A percentile compares a stretch with the other conserved stretches of the same genome.
These are phyloP conservation scores for Urosaurus nigricauda DNA, from an alignment of 2,797 vertebrate species.

Conservation along the genomic window DNA sequence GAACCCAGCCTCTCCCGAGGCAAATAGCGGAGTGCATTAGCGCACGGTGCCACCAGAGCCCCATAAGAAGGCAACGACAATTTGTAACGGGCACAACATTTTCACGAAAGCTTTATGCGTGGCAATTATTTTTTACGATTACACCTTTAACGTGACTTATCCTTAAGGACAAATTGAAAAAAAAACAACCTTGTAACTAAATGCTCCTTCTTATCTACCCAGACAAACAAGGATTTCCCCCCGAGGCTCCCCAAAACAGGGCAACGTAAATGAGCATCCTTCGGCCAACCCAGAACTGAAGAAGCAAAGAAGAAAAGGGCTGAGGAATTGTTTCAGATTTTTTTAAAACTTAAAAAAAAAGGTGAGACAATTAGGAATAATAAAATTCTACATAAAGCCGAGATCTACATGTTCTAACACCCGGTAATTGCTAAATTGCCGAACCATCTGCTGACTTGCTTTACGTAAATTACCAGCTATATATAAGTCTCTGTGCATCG, in stretches of 20 bases:
- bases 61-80: constrained; percentile 38
- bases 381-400: constrained; percentile 69
- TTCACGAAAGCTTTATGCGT: constrained; percentile 54
- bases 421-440: constrained; percentile 78
- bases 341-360: constrained; percentile 32
- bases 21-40: constrained; percentile 25
- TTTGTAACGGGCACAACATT: constrained; percentile 55
- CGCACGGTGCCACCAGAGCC: constrained; percentile 32
- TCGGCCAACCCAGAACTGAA: neutral
- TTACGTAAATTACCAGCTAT: constrained; percentile 73
- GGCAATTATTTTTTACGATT: constrained; percentile 58
- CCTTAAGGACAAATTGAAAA: constrained; percentile 53
- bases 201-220: constrained; percentile 21
- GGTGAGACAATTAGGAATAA: constrained; percentile 56
- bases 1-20: constrained; percentile 44
- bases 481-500: constrained; percentile 56
- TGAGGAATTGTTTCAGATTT: neutral
- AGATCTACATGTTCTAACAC: constrained; percentile 66
- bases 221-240: constrained; percentile 39
- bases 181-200: constrained; percentile 42
- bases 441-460: constrained; percentile 74
- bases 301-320: neutral
- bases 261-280: neutral
- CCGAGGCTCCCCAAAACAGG: neutral
- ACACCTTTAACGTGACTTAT: constrained; percentile 56